Evolutionary conservation across 2,888 invertebrate species (phyloP).

Genomic region (Cryptus armator): DNA sequence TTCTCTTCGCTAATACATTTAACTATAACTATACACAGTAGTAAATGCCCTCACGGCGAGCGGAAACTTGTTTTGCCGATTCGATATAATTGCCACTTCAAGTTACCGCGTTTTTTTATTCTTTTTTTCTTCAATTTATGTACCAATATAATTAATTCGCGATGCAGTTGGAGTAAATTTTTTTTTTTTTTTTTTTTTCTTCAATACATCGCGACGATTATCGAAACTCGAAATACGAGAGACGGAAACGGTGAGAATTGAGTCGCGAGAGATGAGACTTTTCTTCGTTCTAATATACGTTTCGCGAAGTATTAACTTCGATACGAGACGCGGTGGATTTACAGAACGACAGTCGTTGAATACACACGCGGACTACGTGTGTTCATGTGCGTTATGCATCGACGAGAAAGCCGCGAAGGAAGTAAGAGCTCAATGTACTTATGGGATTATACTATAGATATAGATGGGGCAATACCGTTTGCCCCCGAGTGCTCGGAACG

Average conservation of each 20-base stretch:
- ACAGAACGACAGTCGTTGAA: neutral
- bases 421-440: neutral
- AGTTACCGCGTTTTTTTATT: neutral
- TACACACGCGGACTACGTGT: neutral
- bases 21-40: conserved; percentile 4
- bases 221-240: no score
- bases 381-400: neutral
- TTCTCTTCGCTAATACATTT: conserved; percentile 16
- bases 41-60: neutral
- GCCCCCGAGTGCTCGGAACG: neutral
- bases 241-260: no score
- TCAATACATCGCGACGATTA: neutral
- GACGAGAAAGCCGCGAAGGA: conserved; percentile 5
- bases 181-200: neutral
- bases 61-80: conserved; percentile 41
- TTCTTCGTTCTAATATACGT: conserved; percentile 19
- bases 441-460: neutral
- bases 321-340: neutral
- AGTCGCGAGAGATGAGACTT: conserved; percentile 35
- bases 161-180: neutral
- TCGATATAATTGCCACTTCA: neutral
- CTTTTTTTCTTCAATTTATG: neutral
- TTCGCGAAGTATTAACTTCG: neutral
- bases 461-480: conserved; percentile 1
- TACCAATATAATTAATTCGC: neutral